Evolutionary conservation across 2,113 vertebrate species (phyloP).

Genomic region (Galeopterus variegatus): DNA sequence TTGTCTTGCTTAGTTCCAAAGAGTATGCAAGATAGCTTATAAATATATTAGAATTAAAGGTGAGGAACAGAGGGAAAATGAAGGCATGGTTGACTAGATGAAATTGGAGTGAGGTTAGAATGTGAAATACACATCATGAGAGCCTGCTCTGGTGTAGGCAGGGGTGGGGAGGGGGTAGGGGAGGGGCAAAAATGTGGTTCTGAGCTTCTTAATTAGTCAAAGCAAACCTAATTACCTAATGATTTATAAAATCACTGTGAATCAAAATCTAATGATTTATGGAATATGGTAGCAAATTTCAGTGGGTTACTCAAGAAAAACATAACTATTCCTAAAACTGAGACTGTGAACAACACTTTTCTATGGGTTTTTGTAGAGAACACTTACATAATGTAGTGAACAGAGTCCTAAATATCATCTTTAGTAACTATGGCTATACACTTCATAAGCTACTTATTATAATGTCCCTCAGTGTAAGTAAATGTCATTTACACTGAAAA

Average conservation of each 20-base stretch:
- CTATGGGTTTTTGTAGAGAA: not conserved
- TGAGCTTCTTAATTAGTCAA: constrained; percentile 33
- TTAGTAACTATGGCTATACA: not conserved
- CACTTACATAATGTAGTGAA: not conserved
- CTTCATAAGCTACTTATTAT: not conserved
- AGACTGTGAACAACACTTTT: not conserved
- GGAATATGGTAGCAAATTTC: not conserved
- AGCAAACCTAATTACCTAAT: not conserved
- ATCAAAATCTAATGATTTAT: constrained; percentile 45
- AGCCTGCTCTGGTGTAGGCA: not conserved
- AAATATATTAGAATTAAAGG: constrained; percentile 30
- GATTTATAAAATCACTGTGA: constrained; percentile 44
- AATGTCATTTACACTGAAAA: not conserved
- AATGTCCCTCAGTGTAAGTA: not conserved
- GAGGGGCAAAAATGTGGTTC: not conserved
- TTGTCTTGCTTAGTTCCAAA: constrained; percentile 3
- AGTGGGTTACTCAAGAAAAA: constrained; percentile 10
- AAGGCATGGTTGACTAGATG: not conserved
- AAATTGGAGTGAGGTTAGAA: not conserved
- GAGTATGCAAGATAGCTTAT: not conserved
- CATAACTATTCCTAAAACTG: not conserved
- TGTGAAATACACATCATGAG: not conserved
- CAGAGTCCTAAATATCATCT: not conserved
- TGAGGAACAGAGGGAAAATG: not conserved
- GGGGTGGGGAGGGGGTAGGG: not conserved